Percentiles rank a stretch among this genome's conserved stretches.
Evolutionary conservation across 2,113 vertebrate species (phyloP).

Genomic region (Sceloporus tristichus): DNA sequence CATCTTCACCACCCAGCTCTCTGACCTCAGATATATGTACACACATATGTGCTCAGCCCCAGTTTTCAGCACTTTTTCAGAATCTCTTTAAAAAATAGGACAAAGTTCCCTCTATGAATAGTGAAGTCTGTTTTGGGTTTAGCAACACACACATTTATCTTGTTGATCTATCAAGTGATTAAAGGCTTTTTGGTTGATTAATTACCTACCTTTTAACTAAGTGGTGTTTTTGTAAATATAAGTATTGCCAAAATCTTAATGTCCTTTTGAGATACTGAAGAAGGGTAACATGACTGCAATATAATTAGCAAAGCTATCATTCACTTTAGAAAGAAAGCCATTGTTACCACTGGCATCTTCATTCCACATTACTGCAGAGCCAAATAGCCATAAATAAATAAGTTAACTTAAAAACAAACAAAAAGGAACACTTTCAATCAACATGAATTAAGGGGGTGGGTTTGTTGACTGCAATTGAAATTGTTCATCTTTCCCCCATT

Average conservation of each 20-base stretch:
- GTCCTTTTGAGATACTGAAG: neutral
- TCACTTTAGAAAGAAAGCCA: neutral
- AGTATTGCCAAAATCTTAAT: neutral
- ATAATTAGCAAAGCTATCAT: neutral
- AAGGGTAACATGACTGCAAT: neutral
- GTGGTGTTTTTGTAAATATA: neutral
- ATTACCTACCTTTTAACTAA: no score
- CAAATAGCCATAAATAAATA: neutral
- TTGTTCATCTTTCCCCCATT: neutral
- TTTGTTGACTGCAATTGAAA: no score
- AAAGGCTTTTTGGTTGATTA: neutral
- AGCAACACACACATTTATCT: neutral
- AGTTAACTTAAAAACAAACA: neutral
- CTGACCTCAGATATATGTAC: no score
- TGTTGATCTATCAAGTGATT: neutral
- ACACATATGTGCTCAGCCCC: neutral
- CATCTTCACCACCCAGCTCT: neutral
- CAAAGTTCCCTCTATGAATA: neutral
- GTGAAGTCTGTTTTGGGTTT: neutral
- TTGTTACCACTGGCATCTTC: neutral
- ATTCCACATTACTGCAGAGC: neutral
- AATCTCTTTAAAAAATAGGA: neutral
- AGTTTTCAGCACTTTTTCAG: neutral
- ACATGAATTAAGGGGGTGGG: neutral
- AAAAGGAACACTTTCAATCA: neutral